Conservation (phyloP, 2,113 vertebrate species). For the Halcyon malimbica region DNA sequence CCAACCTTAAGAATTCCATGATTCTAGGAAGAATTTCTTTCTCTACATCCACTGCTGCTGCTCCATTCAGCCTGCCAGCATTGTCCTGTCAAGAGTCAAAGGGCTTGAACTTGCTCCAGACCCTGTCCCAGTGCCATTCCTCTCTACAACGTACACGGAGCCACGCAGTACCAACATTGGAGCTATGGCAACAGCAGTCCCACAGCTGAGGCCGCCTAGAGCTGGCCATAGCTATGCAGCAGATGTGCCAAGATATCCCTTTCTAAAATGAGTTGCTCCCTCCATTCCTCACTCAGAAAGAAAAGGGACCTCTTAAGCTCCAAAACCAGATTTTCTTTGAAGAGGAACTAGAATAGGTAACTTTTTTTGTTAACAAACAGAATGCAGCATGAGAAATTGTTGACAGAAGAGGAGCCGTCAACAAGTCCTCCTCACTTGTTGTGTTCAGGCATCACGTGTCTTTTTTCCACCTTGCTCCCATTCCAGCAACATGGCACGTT, state of each 20-base stretch:
- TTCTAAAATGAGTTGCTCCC: not conserved
- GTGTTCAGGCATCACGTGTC: accelerated
- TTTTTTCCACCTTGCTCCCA: not conserved
- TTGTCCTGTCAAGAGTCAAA: not conserved
- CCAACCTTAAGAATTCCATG: too few species aligned
- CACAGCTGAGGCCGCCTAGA: not conserved
- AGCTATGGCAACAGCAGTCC: not conserved
- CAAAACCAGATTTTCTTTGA: not conserved
- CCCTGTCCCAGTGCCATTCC: not conserved
- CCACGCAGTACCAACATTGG: accelerated
- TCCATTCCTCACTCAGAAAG: not conserved
- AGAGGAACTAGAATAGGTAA: not conserved
- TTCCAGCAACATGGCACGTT: not conserved
- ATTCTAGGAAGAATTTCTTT: too few species aligned
- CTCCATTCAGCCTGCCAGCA: not conserved
- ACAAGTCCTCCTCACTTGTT: not conserved
- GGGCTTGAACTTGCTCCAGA: not conserved
- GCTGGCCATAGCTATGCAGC: not conserved
- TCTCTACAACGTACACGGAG: not conserved
- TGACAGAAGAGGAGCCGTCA: not conserved
- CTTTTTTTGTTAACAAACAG: not conserved
- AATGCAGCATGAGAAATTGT: not conserved
- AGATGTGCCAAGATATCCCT: not conserved
- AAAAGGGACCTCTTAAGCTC: not conserved
- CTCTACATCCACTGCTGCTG: not conserved